A percentile compares a stretch with the other conserved stretches of the same genome.
phyloP scores from a whole-genome alignment of 1,140 invertebrate species.

The Drosophila pandora region DNA sequence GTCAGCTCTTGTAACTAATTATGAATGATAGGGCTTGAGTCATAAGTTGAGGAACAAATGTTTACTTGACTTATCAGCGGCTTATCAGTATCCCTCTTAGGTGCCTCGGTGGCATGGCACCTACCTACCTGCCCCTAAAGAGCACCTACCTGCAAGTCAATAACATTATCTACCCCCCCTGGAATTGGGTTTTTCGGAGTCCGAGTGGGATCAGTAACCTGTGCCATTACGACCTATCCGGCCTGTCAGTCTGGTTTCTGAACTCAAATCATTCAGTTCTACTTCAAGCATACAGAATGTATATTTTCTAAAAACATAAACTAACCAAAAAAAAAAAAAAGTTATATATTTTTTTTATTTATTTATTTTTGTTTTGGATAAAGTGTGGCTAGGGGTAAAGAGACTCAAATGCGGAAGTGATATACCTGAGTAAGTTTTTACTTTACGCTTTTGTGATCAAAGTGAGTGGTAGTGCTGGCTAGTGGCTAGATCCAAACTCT shows the following conservation, averaged over 20 bases:
- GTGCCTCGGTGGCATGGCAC: no score
- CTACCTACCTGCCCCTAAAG: constrained; percentile 16
- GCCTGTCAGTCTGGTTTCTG: constrained; percentile 8
- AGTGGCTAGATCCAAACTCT: no score
- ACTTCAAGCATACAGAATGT: not conserved
- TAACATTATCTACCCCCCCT: constrained; percentile 19
- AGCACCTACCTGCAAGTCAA: constrained; percentile 29
- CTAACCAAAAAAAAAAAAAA: not conserved
- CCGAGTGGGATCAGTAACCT: constrained; percentile 14
- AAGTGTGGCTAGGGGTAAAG: not conserved
- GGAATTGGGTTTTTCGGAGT: no score
- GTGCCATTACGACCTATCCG: not conserved
- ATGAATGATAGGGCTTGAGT: not conserved
- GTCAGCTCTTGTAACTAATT: no score
- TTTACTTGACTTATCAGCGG: constrained; percentile 11
- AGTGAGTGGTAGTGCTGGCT: no score
- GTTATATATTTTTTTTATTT: no score
- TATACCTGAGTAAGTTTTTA: constrained; percentile 43
- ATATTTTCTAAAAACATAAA: constrained; percentile 22
- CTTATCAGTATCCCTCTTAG: not conserved
- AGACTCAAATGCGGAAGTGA: constrained; percentile 34
- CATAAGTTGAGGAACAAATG: not conserved
- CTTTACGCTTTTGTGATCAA: constrained; percentile 23
- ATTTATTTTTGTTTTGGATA: no score
- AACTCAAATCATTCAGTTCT: constrained; percentile 9